Base-by-base conservation (phyloP, 1,140 invertebrate genomes). In the Colletes gigas region DNA sequence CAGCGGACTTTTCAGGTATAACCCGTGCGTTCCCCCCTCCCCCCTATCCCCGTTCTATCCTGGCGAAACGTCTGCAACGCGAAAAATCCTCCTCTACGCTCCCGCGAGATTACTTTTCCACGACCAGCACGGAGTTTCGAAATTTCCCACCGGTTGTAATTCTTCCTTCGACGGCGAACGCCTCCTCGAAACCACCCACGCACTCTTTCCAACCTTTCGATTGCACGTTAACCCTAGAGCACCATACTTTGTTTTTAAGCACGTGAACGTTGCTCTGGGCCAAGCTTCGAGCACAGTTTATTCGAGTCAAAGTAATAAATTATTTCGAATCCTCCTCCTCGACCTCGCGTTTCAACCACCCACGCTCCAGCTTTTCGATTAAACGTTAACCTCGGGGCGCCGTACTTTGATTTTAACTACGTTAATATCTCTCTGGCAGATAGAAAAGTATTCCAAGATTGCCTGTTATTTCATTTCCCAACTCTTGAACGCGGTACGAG, bases 1-100 rank as follows among this genome's bases (percentile, higher is more conserved):
- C 41, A 94, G 94, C 52, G 94, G 94, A 82, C 86, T 44, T 74
- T 85, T 91, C 15, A 90, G 83, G 91, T 93, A 75, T 7, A 21
- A 59, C 14, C 10, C 7, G 9, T 57, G 30, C 30, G 30, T 17
- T 17, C 65, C 65, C 75, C 50, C n/a, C n/a, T n/a, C n/a, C n/a
- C n/a, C n/a, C n/a, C n/a, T n/a, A n/a, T n/a, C 65, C 65, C 75
- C 50, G 8, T 3, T 8, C 7, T 12, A 12, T 3, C 50, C 50
- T 50, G 9, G 10, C 50, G 50, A 12, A 50, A 50, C 50, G 50
- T 50, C 50, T 50, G 50, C 50, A 6, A 9, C 9, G 50, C 50
- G 50, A 50, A 50, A 50, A 50, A 12, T 50, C 3, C 10, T 50
- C 10, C 50, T 50, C 50, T 50, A 8, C 50, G 60, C 63, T 81